phyloP scores from a whole-genome alignment of 2,797 vertebrate species.

The Eulemur albifrons region DNA sequence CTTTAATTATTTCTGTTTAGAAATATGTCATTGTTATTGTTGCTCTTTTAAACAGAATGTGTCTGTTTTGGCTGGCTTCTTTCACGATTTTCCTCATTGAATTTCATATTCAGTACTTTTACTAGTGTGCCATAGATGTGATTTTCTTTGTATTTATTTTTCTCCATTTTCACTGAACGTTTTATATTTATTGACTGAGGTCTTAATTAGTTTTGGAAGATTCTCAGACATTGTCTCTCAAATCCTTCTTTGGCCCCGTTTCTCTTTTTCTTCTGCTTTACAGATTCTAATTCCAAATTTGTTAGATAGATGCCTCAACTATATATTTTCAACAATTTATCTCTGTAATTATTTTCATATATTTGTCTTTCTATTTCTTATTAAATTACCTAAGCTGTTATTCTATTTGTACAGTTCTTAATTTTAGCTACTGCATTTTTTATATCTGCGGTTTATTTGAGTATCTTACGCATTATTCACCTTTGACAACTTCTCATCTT shows the following conservation, averaged over 20 bases:
- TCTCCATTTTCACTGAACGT: neutral
- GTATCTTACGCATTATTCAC: neutral
- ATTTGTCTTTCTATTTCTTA: neutral
- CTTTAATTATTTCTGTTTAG: conserved; percentile 42
- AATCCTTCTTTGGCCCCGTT: neutral
- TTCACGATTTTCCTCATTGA: neutral
- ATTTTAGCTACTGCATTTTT: neutral
- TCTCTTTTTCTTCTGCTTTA: neutral
- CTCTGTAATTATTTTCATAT: neutral
- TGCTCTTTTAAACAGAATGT: neutral
- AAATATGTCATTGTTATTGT: conserved; percentile 9
- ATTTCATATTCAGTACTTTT: neutral
- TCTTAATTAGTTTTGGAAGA: conserved; percentile 3
- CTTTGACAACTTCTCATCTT: neutral
- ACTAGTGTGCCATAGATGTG: neutral
- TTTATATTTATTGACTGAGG: neutral
- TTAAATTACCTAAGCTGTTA: neutral
- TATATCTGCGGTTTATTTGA: neutral
- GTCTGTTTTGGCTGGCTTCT: neutral
- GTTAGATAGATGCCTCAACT: neutral
- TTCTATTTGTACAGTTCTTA: neutral
- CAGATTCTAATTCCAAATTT: neutral
- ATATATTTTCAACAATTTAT: neutral
- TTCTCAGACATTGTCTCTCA: neutral
- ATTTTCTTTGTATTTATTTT: neutral